Base-by-base conservation (phyloP, 2,797 vertebrate species). In the Menidia menidia region DNA sequence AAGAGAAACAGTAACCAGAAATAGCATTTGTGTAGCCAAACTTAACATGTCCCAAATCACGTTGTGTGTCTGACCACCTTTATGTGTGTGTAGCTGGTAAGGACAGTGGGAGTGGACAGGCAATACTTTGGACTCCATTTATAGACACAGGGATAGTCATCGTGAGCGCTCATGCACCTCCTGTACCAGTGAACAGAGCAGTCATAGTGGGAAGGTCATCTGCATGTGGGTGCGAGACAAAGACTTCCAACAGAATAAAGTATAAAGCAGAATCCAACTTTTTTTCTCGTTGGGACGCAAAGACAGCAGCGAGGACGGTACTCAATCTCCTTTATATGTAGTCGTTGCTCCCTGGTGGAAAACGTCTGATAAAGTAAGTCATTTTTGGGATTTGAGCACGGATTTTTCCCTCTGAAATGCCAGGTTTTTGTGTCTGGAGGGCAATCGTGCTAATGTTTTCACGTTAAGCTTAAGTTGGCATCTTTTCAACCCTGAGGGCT, bases 111-210 rank as follows among this genome's bases (percentile, higher is more conserved):
- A 31, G 42, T 15, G 75, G 76, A 64, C 3, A 58, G 59, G 72
- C 9, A 1, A 50, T 64, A 53, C 48, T 63, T 25, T 44, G 14
- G 74, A 71, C 42, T 79, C 88, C 83, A 79, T 90, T 83, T 88
- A 84, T 87, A 85, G 87, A 78, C 73, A 71, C 45, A 75, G 67
- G 56, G 54, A 63, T 66, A 59, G 77, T 78, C 43, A 30, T 14
- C 68, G 77, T 79, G 66, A 55, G 68, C 2, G 44, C 60, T 68
- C 73, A 61, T 79, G 82, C 75, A 66, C 52, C 60, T 68, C 73
- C 59, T 79, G 82, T 76, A 66, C 52, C 44, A 52, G 19, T 73
- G 10, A 54, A 63, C 30, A 50, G 68, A 75, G 64, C 60, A 19
- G 18, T 31, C 35, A 58, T 68, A 44, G 60, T 56, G 33, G 7